Evolutionary conservation across 37 sponge, comb jelly and placozoan species (phyloP).

Genomic region (Cliona cf. orientalis): DNA sequence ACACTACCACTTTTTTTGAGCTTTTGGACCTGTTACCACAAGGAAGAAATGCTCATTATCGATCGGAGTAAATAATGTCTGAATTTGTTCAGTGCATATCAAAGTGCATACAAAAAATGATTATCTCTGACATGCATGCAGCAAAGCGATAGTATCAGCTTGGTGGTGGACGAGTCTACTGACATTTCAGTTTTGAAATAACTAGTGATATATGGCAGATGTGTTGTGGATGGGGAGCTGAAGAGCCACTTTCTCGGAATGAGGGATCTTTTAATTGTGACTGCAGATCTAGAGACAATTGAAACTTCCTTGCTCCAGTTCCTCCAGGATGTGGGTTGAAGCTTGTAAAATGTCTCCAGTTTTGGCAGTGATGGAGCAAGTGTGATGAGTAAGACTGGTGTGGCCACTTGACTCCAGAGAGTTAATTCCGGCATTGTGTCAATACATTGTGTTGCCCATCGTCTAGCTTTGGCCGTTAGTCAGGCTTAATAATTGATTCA

Average conservation of each 20-base stretch:
- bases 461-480: constrained; percentile 24
- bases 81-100: constrained; percentile 26
- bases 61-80: constrained; percentile 7
- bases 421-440: constrained; percentile 7
- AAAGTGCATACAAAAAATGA: background rate
- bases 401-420: constrained; percentile 7
- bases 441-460: constrained; percentile 30
- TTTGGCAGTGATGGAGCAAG: constrained; percentile 48
- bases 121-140: constrained; percentile 7
- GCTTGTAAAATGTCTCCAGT: constrained; percentile 1
- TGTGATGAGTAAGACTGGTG: constrained; percentile 21
- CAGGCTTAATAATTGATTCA: constrained; percentile 22
- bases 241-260: background rate
- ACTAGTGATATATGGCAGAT: constrained; percentile 20
- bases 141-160: constrained; percentile 9
- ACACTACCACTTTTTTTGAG: constrained; percentile 15
- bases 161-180: constrained; percentile 32
- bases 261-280: background rate
- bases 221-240: constrained; percentile 9
- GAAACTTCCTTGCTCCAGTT: background rate
- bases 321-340: background rate
- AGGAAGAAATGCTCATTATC: constrained; percentile 33
- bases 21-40: constrained; percentile 16
- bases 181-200: background rate
- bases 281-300: background rate